Base-by-base conservation (phyloP, 2,888 invertebrate genomes). In the Mesorhabditis spiculigera region DNA sequence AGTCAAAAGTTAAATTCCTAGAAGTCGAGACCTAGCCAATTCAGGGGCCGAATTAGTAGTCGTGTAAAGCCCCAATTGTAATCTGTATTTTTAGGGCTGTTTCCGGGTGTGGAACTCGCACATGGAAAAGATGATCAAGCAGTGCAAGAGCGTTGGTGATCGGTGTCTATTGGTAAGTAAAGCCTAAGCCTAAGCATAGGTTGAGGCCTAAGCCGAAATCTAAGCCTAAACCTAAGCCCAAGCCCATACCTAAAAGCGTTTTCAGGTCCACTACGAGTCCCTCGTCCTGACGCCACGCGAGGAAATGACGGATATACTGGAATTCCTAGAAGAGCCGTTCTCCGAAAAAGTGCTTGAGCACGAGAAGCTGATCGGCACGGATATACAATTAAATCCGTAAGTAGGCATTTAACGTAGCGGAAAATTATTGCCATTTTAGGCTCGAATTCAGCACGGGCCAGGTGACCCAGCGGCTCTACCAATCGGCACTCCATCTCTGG, bases 231-330 rank as follows among this genome's bases (percentile, higher is more conserved):
- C 43, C 16, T 10, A 44, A 43, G 8, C 8, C 6, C 1, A 8
- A 73, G 76, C 67, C 78, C 84, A 86, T 4, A 81, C 86, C 4
- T 73, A 77, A 68, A 90, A 91, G 82, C 95, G 95, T 88, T 89
- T 95, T 88, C 91, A 91, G 84, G 93, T 97, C 70, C 93, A 93
- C 85, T 97, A 97, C 88, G 97, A 97, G 89, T 93, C 95, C 88
- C 90, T 97, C 84, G 95, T 96, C 82, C 90, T 97, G 82, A 93
- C 93, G 88, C 96, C 96, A 8, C 90, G 90, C 75, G 90, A 90
- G 76, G 93, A 93, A 90, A 91, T 96, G 92, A 90, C 91, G 78
- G 91, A 91, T 86, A 93, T 95, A 85, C 90, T 95, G 43, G 89
- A 89, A 77, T 97, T 95, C 88, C 90, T 97, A 72, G 92, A 92